Evolutionary conservation across 2,797 vertebrate species (phyloP).

Genomic region (Falco biarmicus): DNA sequence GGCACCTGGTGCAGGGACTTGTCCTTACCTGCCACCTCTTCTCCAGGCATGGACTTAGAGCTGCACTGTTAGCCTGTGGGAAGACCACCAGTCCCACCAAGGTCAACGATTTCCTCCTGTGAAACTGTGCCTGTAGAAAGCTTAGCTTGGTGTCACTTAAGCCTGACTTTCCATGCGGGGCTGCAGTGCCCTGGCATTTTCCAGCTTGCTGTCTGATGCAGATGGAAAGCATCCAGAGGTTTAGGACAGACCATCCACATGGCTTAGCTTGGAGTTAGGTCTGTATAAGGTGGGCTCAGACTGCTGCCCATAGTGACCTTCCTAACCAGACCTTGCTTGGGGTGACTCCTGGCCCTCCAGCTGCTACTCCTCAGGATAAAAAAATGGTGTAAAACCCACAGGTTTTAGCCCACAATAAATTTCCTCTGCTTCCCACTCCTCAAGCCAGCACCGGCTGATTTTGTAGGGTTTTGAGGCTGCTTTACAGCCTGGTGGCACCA

Average conservation of each 20-base stretch:
- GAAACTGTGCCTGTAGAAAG: background rate
- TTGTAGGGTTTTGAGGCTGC: background rate
- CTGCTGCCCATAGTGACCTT: background rate
- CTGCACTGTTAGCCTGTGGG: background rate
- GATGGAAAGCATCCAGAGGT: background rate
- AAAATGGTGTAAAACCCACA: background rate
- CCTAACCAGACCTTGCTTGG: background rate
- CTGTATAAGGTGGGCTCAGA: background rate
- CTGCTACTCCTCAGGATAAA: background rate
- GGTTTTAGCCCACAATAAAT: background rate
- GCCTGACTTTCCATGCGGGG: background rate
- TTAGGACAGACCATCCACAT: background rate
- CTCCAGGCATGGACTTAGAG: background rate
- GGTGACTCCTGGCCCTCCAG: background rate
- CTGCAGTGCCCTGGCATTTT: accelerated
- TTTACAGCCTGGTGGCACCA: background rate
- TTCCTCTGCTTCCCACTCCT: background rate
- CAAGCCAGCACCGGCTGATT: background rate
- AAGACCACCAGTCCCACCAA: background rate
- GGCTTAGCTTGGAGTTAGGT: background rate
- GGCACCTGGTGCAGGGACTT: background rate
- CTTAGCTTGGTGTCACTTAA: background rate
- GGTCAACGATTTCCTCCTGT: background rate
- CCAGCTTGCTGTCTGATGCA: background rate
- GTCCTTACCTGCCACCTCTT: background rate